phyloP scores from a whole-genome alignment of 1,140 invertebrate genomes.

The Whitmania pigra region DNA sequence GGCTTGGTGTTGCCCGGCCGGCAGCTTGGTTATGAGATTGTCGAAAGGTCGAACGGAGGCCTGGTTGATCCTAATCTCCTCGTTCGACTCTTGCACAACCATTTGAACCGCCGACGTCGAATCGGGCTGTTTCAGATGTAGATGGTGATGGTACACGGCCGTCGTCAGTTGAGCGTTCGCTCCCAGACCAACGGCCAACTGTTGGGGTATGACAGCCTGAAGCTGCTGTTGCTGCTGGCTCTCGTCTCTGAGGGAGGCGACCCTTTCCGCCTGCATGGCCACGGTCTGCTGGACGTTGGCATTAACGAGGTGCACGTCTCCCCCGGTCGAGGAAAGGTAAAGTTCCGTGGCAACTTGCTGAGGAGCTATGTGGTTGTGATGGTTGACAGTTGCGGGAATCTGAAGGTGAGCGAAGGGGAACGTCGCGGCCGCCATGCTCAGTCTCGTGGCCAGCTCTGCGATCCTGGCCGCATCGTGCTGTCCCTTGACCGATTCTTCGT shows the following conservation, averaged over 20 bases:
- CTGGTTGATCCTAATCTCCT: conserved; percentile 12
- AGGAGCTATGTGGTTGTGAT: conserved; percentile 5
- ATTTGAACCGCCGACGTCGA: background rate
- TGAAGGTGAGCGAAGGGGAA: conserved; percentile 19
- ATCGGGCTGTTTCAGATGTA: conserved; percentile 4
- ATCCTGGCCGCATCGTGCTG: conserved; percentile 17
- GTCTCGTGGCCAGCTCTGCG: conserved; percentile 12
- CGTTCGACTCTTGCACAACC: conserved; percentile 6
- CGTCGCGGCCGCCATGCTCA: conserved; percentile 17
- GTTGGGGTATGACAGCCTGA: conserved; percentile 5
- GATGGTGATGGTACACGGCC: conserved; percentile 5
- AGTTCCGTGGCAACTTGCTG: conserved; percentile 9
- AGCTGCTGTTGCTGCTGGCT: background rate
- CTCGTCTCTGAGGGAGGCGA: background rate
- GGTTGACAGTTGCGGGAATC: conserved; percentile 12
- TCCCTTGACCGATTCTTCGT: conserved; percentile 22
- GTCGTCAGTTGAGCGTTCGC: background rate
- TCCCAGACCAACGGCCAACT: background rate
- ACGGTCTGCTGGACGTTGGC: conserved; percentile 7
- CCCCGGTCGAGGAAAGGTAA: conserved; percentile 9
- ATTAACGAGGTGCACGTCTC: conserved; percentile 11
- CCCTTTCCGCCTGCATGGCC: background rate
- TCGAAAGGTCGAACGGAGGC: background rate
- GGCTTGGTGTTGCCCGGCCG: background rate
- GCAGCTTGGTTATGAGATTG: background rate